Percentiles rank a stretch among this genome's conserved stretches.
phyloP scores from a whole-genome alignment of 2,888 invertebrate genomes.

The Helleia helle region DNA sequence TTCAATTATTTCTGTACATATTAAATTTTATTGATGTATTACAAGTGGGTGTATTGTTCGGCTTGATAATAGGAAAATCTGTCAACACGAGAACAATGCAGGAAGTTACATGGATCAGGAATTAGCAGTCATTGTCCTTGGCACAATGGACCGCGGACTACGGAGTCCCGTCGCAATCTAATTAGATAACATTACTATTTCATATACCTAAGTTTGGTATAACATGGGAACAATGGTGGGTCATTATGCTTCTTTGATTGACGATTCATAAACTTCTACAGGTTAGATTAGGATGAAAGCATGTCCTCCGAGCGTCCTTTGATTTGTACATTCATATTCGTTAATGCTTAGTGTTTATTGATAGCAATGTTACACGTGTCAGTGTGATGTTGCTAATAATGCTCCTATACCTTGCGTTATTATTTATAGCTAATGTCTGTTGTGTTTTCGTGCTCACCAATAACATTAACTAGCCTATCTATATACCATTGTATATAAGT shows the following conservation, averaged over 20 bases:
- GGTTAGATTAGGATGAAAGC: too few species aligned
- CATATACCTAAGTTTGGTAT: conserved; percentile 24
- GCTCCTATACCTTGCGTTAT: too few species aligned
- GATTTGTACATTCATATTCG: too few species aligned
- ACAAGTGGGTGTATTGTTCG: conserved; percentile 39
- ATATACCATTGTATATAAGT: too few species aligned
- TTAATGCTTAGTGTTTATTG: too few species aligned
- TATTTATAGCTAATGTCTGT: too few species aligned
- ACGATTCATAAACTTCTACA: neutral
- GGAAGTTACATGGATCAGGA: conserved; percentile 69
- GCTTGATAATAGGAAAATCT: conserved; percentile 67
- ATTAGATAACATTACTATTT: conserved; percentile 53
- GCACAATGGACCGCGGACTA: conserved; percentile 43
- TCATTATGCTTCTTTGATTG: neutral
- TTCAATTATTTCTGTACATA: conserved; percentile 16
- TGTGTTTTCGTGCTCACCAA: too few species aligned
- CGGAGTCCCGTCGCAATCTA: conserved; percentile 38
- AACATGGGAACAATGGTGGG: conserved; percentile 12
- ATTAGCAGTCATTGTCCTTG: conserved; percentile 65
- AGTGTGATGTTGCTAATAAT: too few species aligned
- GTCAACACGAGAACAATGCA: conserved; percentile 67
- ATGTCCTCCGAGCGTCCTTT: too few species aligned
- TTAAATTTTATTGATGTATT: conserved; percentile 22
- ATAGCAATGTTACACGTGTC: too few species aligned
- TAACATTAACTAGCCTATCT: too few species aligned